Conservation (phyloP, 2,113 vertebrate genomes). For the Campylomormyrus numenius region DNA sequence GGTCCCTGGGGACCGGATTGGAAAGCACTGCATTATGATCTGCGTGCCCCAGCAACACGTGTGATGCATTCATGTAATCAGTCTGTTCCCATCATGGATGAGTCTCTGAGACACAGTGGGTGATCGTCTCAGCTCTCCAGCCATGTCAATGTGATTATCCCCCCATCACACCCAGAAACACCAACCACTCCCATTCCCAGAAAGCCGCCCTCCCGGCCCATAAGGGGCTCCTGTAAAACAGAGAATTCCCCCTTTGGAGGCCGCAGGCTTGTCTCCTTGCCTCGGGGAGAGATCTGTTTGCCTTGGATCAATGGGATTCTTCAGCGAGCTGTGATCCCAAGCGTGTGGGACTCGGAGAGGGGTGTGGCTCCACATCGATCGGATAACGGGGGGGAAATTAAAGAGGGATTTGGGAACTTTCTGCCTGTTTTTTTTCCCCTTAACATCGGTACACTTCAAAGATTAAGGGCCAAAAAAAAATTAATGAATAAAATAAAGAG, state of each 20-base stretch:
- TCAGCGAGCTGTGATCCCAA: conserved; percentile 1
- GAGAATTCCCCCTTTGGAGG: not conserved
- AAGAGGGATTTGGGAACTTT: not conserved
- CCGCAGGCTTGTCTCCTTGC: not conserved
- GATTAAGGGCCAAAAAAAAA: conserved; percentile 10
- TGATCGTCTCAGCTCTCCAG: not conserved
- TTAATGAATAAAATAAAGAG: not conserved
- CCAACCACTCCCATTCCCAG: not conserved
- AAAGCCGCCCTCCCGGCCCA: not conserved
- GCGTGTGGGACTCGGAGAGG: conserved; percentile 31
- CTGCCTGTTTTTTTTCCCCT: not conserved
- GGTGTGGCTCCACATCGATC: not conserved
- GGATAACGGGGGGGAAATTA: not conserved
- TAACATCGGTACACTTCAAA: not conserved
- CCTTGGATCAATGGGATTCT: conserved; percentile 9
- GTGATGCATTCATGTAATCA: not conserved
- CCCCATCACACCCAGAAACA: not conserved
- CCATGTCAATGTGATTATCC: not conserved
- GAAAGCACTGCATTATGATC: not conserved
- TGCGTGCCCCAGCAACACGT: not conserved
- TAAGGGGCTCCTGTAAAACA: not conserved
- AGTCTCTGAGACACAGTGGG: not conserved
- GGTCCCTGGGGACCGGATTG: not conserved
- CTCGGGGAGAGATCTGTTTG: not conserved
- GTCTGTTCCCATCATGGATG: not conserved